Evolutionary conservation across 2,113 vertebrate genomes (phyloP), one percentile per base, ranked within the genome.

Genomic region (Eolophus roseicapilla): DNA sequence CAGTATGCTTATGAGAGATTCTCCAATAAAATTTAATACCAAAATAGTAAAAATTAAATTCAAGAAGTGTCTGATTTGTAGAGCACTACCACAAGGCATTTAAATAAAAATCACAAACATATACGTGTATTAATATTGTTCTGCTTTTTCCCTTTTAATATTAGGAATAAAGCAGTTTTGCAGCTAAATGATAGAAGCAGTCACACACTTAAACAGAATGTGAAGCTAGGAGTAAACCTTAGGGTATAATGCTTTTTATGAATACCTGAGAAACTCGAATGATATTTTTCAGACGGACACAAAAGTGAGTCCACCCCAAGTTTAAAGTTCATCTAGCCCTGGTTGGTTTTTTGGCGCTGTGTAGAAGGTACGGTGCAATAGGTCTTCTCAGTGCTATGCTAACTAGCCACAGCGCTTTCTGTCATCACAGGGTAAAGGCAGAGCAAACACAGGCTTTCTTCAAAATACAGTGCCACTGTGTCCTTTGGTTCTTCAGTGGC

Each of bases 331-430:
- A 78, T 13, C 21, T 41, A 14, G 8, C 10, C 13, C 9, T 20
- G 9, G 12, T 7, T 47, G 3, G 2, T 10, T 82, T 59, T 35
- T 68, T 21, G 25, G 14, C 37, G 23, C 44, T 79, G 24, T 1
- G 0, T 0, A 47, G 31, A 35, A 77, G 3, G 16, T 17, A 71
- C 67, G 6, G 7, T 33, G 11, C 55, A 49, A 25, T 1, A 83
- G 5, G 1, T 23, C 20, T 82, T 39, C 41, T 28, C 31, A 33
- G 46, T 20, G 20, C 43, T 82, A 75, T 0, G 1, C 13, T 78
- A 63, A 41, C 23, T 17, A 82, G 23, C 23, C 82, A 35, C 37
- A 27, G 50, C 67, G 35, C 15, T 84, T 76, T 47, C 43, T 68
- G 20, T 47, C 33, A 73, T 24, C 43, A 64, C 5, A 44, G 24